Evolutionary conservation across 2,113 vertebrate genomes (phyloP).

Genomic region (Leptosomus discolor): DNA sequence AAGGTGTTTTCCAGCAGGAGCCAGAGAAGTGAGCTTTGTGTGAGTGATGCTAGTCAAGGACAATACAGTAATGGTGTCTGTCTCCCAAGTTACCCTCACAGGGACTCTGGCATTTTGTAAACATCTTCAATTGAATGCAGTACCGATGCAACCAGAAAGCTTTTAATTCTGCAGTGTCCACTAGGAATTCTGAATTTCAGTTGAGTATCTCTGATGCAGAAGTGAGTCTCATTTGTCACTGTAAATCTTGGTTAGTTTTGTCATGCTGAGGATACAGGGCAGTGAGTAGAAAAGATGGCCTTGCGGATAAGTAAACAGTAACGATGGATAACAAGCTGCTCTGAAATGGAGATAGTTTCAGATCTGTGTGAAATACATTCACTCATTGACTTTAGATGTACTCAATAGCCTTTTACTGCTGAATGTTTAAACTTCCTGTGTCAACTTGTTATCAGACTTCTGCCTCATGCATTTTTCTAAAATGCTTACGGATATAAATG

Average conservation of each 20-base stretch:
- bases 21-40: not conserved
- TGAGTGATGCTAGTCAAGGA: fast-evolving
- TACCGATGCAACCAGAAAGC: not conserved
- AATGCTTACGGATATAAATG: not conserved
- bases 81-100: not conserved
- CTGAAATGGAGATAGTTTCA: not conserved
- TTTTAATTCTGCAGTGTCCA: not conserved
- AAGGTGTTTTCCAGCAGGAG: not conserved
- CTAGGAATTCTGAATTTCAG: not conserved
- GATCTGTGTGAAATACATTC: not conserved
- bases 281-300: not conserved
- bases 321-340: not conserved
- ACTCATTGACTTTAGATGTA: not conserved
- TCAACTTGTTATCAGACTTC: not conserved
- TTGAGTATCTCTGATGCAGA: not conserved
- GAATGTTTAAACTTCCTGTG: not conserved
- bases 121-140: not conserved
- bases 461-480: not conserved
- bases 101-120: not conserved
- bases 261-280: not conserved
- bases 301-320: not conserved
- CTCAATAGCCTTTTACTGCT: not conserved
- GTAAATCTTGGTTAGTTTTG: not conserved
- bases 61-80: fast-evolving
- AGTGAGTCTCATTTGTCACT: not conserved